phyloP scores from a whole-genome alignment of 2,888 invertebrate species.

The Epistrophe grossulariae region DNA sequence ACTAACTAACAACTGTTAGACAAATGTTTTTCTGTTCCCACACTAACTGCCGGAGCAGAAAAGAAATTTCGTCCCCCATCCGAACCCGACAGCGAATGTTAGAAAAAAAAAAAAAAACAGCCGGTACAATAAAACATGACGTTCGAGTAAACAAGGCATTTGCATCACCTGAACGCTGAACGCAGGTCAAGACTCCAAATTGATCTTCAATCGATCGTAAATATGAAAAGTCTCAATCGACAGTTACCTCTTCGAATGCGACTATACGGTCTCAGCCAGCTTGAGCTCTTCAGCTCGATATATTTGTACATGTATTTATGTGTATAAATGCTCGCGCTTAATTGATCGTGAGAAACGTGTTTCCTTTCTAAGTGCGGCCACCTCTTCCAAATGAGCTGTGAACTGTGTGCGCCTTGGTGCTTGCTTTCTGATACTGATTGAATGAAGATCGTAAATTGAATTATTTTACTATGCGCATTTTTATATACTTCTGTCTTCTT shows the following conservation, averaged over 20 bases:
- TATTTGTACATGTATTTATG: background rate
- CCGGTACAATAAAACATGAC: constrained; percentile 44
- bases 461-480: constrained; percentile 69
- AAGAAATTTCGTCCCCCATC: constrained; percentile 56
- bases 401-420: constrained; percentile 32
- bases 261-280: background rate
- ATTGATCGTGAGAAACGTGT: constrained; percentile 75
- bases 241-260: constrained; percentile 29
- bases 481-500: constrained; percentile 11
- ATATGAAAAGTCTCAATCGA: constrained; percentile 74
- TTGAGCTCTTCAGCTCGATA: background rate
- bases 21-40: constrained; percentile 72
- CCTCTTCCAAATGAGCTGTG: constrained; percentile 70
- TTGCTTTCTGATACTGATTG: constrained; percentile 37
- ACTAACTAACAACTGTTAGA: constrained; percentile 66
- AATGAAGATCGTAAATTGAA: constrained; percentile 71
- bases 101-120: constrained; percentile 41
- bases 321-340: constrained; percentile 37
- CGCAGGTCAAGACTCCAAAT: constrained; percentile 71
- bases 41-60: constrained; percentile 40
- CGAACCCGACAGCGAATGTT: background rate
- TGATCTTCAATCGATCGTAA: constrained; percentile 75
- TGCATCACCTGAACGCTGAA: constrained; percentile 73
- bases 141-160: constrained; percentile 61
- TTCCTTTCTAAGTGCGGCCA: constrained; percentile 70